phyloP scores from a whole-genome alignment of 2,888 invertebrate species.

The Neocrepidodera transversa region DNA sequence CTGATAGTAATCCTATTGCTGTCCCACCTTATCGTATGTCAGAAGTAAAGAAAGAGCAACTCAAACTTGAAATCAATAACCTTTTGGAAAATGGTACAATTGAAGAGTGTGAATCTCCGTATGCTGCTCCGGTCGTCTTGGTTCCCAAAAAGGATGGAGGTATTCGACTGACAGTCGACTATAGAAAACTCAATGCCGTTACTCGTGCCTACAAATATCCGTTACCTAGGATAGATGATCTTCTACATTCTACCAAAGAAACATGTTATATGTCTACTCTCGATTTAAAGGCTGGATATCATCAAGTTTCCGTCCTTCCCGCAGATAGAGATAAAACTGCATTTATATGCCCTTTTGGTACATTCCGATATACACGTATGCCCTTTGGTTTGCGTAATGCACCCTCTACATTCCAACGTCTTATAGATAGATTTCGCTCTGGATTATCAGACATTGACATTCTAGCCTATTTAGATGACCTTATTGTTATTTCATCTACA shows the following conservation, averaged over 20 bases:
- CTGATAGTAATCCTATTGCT: constrained; percentile 43
- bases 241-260: constrained; percentile 33
- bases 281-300: constrained; percentile 26
- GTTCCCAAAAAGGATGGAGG: constrained; percentile 11
- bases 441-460: constrained; percentile 36
- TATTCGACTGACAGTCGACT: constrained; percentile 8
- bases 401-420: constrained; percentile 44
- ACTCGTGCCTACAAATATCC: constrained; percentile 35
- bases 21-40: constrained; percentile 50
- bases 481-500: constrained; percentile 40
- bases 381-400: constrained; percentile 45
- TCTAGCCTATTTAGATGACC: constrained; percentile 45
- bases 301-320: constrained; percentile 8
- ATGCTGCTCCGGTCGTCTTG: not conserved
- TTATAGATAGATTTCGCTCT: constrained; percentile 40
- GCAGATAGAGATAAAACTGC: constrained; percentile 32
- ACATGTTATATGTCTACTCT: constrained; percentile 25
- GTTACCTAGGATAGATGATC: constrained; percentile 40
- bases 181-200: constrained; percentile 8
- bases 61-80: constrained; percentile 45
- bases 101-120: constrained; percentile 53
- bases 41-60: constrained; percentile 36
- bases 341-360: constrained; percentile 46
- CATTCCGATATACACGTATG: constrained; percentile 39
- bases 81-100: constrained; percentile 50